Percentiles rank a stretch among this genome's conserved stretches.
Evolutionary conservation across 2,113 vertebrate species (phyloP).

Genomic region (Scomber colias): DNA sequence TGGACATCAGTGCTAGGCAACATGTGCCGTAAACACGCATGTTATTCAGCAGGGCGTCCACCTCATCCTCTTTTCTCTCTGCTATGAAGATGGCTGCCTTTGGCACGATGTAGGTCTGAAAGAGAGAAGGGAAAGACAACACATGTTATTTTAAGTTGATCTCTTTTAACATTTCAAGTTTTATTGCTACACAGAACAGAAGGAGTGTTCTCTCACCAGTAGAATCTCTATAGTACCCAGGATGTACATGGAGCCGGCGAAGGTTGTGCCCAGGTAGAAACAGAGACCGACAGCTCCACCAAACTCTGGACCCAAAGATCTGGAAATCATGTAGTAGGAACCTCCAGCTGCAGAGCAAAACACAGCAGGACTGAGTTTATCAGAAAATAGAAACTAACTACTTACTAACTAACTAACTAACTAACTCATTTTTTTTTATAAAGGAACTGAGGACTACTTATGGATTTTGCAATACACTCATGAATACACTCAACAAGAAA

Average conservation of each 20-base stretch:
- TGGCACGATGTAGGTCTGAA: conserved; percentile 94
- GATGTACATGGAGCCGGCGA: conserved; percentile 89
- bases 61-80: conserved; percentile 75
- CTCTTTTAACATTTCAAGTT: too few species aligned
- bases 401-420: not conserved
- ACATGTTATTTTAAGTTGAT: too few species aligned
- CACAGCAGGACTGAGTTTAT: not conserved
- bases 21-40: conserved; percentile 95
- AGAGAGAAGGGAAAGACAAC: not conserved
- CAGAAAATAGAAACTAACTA: not conserved
- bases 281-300: conserved; percentile 88
- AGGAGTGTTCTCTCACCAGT: conserved; percentile 74
- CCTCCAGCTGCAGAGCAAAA: conserved; percentile 81
- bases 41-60: conserved; percentile 89
- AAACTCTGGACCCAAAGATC: conserved; percentile 88
- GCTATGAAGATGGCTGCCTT: conserved; percentile 90
- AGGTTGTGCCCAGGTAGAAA: conserved; percentile 88
- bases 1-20: conserved; percentile 90
- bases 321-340: conserved; percentile 89
- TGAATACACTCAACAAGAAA: not conserved
- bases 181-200: too few species aligned
- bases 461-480: not conserved
- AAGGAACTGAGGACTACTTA: too few species aligned
- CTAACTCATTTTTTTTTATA: too few species aligned
- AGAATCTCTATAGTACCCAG: conserved; percentile 88